Percentiles rank a stretch among this genome's conserved stretches.
These are phyloP conservation scores for Carposina sasakii DNA, from an alignment of 1,140 invertebrate genomes.

Conservation along the genomic window DNA sequence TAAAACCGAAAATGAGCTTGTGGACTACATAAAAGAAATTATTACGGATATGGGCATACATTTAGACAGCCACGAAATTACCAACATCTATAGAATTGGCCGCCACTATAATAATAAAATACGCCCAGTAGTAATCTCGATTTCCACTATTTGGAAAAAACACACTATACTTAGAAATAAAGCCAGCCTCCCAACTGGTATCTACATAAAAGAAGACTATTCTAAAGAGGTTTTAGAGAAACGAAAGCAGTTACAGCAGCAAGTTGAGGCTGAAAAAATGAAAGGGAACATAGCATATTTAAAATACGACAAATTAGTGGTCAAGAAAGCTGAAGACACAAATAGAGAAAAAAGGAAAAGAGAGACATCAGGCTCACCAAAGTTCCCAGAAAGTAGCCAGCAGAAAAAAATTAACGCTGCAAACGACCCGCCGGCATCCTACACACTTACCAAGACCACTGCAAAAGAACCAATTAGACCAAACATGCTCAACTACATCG, in stretches of 20 bases:
- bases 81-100: slow-evolving; percentile 28
- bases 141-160: slow-evolving; percentile 34
- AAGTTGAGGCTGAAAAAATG: slow-evolving; percentile 17
- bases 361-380: background rate
- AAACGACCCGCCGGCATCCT: too few species aligned
- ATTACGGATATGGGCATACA: slow-evolving; percentile 17
- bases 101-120: slow-evolving; percentile 14
- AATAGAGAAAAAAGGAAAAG: slow-evolving; percentile 7
- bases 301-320: slow-evolving; percentile 19
- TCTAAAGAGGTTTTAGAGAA: slow-evolving; percentile 12
- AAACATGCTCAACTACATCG: too few species aligned
- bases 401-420: too few species aligned
- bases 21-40: slow-evolving; percentile 25
- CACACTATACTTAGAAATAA: slow-evolving; percentile 24
- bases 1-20: slow-evolving; percentile 21
- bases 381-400: background rate
- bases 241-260: slow-evolving; percentile 13
- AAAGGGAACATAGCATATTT: slow-evolving; percentile 4
- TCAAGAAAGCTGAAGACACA: slow-evolving; percentile 5
- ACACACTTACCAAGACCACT: too few species aligned
- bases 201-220: slow-evolving; percentile 26
- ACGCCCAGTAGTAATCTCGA: slow-evolving; percentile 19
- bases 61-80: slow-evolving; percentile 25
- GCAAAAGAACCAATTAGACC: too few species aligned
- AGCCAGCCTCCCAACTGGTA: slow-evolving; percentile 7